phyloP scores from a whole-genome alignment of 2,888 invertebrate species.

The Folsomia candida region DNA sequence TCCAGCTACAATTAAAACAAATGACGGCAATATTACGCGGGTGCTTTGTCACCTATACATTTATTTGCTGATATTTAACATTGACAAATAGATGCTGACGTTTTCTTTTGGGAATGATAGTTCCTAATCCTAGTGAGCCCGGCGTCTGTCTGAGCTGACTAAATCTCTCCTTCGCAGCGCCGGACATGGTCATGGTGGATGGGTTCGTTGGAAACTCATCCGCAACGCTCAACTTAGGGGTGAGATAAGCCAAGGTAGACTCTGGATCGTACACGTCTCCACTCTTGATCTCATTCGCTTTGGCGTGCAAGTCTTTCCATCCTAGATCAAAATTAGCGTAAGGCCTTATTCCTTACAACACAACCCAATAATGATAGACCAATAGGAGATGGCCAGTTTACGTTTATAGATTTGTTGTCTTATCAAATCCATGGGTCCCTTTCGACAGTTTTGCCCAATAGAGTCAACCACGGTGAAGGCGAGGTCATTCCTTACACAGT shows the following conservation, averaged over 20 bases:
- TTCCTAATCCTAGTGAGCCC: too few relatives aligned
- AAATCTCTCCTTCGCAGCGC: background rate
- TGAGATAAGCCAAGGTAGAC: background rate
- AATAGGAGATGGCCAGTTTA: conserved; percentile 7
- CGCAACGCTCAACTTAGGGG: background rate
- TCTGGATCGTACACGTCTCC: background rate
- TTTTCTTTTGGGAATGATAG: too few relatives aligned
- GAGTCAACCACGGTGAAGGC: conserved; percentile 42
- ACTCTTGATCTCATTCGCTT: background rate
- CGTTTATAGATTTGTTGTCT: conserved; percentile 39
- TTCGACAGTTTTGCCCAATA: conserved; percentile 31
- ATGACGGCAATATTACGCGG: too few relatives aligned
- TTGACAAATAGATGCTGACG: too few relatives aligned
- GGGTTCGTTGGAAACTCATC: background rate
- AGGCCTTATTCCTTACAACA: background rate
- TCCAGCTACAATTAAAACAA: too few relatives aligned
- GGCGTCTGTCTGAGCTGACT: background rate
- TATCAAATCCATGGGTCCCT: conserved; percentile 41
- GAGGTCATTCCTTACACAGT: conserved; percentile 38
- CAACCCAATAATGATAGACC: background rate
- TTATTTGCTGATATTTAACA: too few relatives aligned
- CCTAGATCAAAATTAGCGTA: background rate
- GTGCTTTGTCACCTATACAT: too few relatives aligned
- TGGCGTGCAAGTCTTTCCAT: background rate
- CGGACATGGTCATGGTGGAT: background rate